A percentile compares a stretch with the other conserved stretches of the same genome.
Evolutionary conservation across 1,140 invertebrate genomes (phyloP).

Genomic region (Antheraea pernyi): DNA sequence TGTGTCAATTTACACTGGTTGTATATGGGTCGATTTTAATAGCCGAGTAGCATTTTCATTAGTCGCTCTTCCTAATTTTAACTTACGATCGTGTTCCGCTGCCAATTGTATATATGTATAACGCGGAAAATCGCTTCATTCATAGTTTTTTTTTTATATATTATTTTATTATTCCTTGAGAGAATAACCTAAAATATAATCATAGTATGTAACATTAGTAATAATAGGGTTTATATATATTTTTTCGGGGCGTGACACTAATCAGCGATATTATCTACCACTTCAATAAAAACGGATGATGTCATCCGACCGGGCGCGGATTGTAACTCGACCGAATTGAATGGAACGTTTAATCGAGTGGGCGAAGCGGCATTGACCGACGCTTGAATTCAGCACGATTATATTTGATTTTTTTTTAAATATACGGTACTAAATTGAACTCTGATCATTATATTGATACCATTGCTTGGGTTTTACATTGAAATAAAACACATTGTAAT

Average conservation of each 20-base stretch:
- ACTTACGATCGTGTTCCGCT: background rate
- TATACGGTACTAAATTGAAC: background rate
- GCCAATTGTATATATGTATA: background rate
- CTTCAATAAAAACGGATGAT: conserved; percentile 29
- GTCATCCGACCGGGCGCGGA: conserved; percentile 28
- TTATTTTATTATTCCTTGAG: conserved; percentile 12
- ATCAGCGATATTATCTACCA: conserved; percentile 28
- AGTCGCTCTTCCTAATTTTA: conserved; percentile 1
- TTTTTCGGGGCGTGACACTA: conserved; percentile 33
- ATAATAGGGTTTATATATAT: conserved; percentile 13
- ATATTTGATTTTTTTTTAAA: conserved; percentile 3
- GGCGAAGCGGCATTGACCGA: background rate
- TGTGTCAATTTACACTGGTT: conserved; percentile 32
- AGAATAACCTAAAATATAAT: background rate
- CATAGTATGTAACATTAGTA: background rate
- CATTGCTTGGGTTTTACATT: too few relatives aligned
- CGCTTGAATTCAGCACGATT: conserved; percentile 14
- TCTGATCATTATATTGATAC: background rate
- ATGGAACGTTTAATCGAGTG: conserved; percentile 2
- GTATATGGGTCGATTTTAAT: conserved; percentile 56
- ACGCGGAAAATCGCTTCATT: background rate
- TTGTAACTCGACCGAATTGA: conserved; percentile 25
- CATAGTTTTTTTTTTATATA: conserved; percentile 18
- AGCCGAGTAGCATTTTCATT: conserved; percentile 5
- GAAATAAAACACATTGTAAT: too few relatives aligned